These are phyloP conservation scores for Aleiodes alternator DNA, from an alignment of 2,888 invertebrate genomes.

Conservation along the genomic window DNA sequence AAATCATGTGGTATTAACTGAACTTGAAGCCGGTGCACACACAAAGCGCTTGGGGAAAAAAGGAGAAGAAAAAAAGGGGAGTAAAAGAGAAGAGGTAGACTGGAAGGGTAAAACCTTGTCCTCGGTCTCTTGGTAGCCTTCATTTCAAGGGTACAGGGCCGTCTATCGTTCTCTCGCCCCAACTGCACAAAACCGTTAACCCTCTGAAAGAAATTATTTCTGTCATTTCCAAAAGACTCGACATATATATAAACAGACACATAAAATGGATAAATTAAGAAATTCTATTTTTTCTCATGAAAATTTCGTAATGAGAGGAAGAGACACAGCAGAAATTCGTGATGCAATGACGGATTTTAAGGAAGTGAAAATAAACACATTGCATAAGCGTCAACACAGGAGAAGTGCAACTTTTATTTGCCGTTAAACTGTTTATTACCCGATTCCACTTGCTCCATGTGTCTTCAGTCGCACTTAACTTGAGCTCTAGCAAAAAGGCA, in stretches of 20 bases:
- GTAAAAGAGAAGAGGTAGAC: slow-evolving; percentile 54
- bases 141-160: slow-evolving; percentile 72
- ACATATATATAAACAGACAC: too few species aligned
- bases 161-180: slow-evolving; percentile 57
- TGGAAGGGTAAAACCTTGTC: slow-evolving; percentile 63
- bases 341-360: slow-evolving; percentile 8
- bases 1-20: slow-evolving; percentile 52
- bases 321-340: background rate
- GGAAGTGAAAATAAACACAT: slow-evolving; percentile 33
- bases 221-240: slow-evolving; percentile 37
- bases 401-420: slow-evolving; percentile 26
- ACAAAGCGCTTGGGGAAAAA: slow-evolving; percentile 11
- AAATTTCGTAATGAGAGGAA: slow-evolving; percentile 9
- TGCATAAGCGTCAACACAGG: slow-evolving; percentile 38
- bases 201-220: slow-evolving; percentile 48
- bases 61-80: slow-evolving; percentile 42
- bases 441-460: slow-evolving; percentile 27
- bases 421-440: slow-evolving; percentile 39
- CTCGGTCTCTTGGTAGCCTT: slow-evolving; percentile 68
- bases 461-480: slow-evolving; percentile 30
- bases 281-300: too few species aligned
- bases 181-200: slow-evolving; percentile 26
- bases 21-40: slow-evolving; percentile 63
- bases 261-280: slow-evolving; percentile 5
- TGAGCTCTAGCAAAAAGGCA: background rate